These are phyloP conservation scores for Drosophila watanabei DNA, from an alignment of 1,140 invertebrate genomes.

Conservation along the genomic window DNA sequence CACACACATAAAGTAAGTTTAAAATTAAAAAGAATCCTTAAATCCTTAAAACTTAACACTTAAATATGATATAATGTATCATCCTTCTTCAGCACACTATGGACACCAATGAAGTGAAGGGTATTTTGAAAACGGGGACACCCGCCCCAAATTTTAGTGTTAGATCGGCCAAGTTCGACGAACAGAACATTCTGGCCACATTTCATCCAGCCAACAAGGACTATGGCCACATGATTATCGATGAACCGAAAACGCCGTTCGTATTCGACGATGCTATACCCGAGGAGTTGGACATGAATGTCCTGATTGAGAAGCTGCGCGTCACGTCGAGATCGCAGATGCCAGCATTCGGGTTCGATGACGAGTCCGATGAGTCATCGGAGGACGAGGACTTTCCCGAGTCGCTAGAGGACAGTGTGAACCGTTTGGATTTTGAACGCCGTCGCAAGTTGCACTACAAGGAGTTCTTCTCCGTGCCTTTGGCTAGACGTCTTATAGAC, in stretches of 20 bases:
- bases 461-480: conserved; percentile 55
- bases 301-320: conserved; percentile 89
- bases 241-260: conserved; percentile 98
- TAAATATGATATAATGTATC: too few species aligned
- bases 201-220: conserved; percentile 87
- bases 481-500: conserved; percentile 63
- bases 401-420: conserved; percentile 59
- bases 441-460: conserved; percentile 68
- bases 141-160: not conserved
- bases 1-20: not conserved
- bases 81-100: too few species aligned
- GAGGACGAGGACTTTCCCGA: conserved; percentile 69
- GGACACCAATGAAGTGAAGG: conserved; percentile 3
- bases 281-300: conserved; percentile 90
- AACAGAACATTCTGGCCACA: conserved; percentile 65
- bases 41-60: too few species aligned
- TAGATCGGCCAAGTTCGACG: conserved; percentile 71
- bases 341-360: conserved; percentile 64
- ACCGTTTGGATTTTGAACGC: conserved; percentile 60
- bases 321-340: conserved; percentile 46
- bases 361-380: conserved; percentile 67
- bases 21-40: too few species aligned
- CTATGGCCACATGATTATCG: conserved; percentile 99
- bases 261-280: conserved; percentile 87
- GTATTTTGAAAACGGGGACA: conserved; percentile 44